A percentile compares a stretch with the other conserved stretches of the same genome.
Evolutionary conservation across 1,140 invertebrate species (phyloP).

Genomic region (Cotesia vestalis): DNA sequence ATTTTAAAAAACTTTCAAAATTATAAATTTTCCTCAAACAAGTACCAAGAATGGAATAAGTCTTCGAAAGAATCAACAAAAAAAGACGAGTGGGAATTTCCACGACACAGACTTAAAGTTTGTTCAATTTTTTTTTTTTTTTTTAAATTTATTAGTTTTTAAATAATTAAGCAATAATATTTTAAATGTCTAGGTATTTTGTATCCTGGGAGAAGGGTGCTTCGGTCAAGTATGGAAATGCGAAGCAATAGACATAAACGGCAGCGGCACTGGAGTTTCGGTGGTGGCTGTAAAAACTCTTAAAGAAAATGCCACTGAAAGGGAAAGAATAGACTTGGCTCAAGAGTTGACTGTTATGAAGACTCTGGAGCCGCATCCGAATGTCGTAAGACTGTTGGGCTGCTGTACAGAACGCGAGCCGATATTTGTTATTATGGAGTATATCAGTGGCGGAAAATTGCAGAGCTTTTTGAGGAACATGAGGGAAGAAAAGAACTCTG

Average conservation of each 20-base stretch:
- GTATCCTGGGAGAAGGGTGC: slow-evolving; percentile 91
- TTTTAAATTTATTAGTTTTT: slow-evolving; percentile 11
- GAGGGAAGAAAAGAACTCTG: slow-evolving; percentile 82
- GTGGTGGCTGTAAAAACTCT: slow-evolving; percentile 91
- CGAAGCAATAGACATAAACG: slow-evolving; percentile 81
- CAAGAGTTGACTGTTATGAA: slow-evolving; percentile 93
- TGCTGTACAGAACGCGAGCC: slow-evolving; percentile 93
- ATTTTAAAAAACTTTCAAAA: slow-evolving; percentile 78
- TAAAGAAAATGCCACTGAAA: slow-evolving; percentile 90
- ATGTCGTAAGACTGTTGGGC: slow-evolving; percentile 86
- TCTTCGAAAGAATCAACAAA: slow-evolving; percentile 59
- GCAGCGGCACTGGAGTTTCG: slow-evolving; percentile 71
- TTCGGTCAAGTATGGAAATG: slow-evolving; percentile 94
- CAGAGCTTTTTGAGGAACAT: slow-evolving; percentile 89
- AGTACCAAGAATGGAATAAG: slow-evolving; percentile 81
- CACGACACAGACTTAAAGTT: slow-evolving; percentile 82
- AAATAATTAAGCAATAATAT: no score
- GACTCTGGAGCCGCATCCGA: slow-evolving; percentile 86
- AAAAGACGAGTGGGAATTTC: slow-evolving; percentile 87
- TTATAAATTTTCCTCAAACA: slow-evolving; percentile 78
- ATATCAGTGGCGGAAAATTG: slow-evolving; percentile 88
- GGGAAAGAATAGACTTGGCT: slow-evolving; percentile 85
- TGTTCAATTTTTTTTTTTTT: slow-evolving; percentile 51
- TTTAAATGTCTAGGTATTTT: slow-evolving; percentile 69
- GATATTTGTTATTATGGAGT: slow-evolving; percentile 93